Conservation (phyloP, 2,113 vertebrate genomes). For the Cololabis saira region DNA sequence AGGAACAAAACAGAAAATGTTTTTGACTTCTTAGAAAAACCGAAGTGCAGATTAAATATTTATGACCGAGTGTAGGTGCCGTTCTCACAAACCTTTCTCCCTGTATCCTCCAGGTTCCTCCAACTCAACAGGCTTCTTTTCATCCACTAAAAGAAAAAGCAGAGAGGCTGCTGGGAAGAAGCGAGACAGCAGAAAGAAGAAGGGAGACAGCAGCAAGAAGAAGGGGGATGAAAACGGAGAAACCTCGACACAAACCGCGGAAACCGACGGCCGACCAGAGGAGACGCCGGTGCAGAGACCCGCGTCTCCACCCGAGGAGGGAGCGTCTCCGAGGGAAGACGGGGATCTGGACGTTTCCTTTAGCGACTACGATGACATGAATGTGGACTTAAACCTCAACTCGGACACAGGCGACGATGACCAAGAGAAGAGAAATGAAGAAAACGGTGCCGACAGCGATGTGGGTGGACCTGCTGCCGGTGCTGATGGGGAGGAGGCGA, state of each 20-base stretch:
- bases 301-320: not conserved
- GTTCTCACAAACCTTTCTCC: not conserved
- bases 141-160: not conserved
- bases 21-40: no score
- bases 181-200: not conserved
- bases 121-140: not conserved
- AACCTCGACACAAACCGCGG: not conserved
- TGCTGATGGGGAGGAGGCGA: not conserved
- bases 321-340: fast-evolving
- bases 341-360: not conserved
- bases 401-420: constrained; percentile 9
- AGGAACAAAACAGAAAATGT: no score
- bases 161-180: not conserved
- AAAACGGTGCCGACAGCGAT: fast-evolving
- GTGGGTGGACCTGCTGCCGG: fast-evolving
- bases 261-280: not conserved
- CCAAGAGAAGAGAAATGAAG: not conserved
- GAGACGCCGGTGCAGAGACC: not conserved
- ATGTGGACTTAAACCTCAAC: constrained; percentile 48
- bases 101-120: constrained; percentile 6
- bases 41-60: no score
- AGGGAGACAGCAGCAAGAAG: not conserved
- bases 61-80: no score
- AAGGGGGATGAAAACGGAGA: not conserved
- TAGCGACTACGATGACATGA: constrained; percentile 38